phyloP scores from a whole-genome alignment of 2,888 invertebrate genomes.

The Stenotaenia linearis region DNA sequence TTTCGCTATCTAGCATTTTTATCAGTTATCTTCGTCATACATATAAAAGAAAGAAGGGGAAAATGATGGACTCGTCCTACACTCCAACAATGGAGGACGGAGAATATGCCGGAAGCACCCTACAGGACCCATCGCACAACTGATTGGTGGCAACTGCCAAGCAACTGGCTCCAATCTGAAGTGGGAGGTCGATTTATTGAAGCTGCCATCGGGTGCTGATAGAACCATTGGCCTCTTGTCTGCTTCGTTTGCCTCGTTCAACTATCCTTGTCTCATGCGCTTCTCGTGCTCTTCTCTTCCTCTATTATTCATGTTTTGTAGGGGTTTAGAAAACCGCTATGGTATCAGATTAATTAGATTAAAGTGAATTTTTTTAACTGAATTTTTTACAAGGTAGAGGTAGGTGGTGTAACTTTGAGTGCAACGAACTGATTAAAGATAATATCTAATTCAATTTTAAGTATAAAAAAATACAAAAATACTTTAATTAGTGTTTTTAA shows the following conservation, averaged over 20 bases:
- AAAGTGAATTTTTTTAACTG: neutral
- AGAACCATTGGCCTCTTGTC: constrained; percentile 12
- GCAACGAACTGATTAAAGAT: too few relatives aligned
- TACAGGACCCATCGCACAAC: neutral
- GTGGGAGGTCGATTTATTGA: neutral
- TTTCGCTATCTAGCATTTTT: neutral
- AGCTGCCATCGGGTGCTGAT: constrained; percentile 15
- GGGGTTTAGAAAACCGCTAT: neutral
- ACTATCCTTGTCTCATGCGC: neutral
- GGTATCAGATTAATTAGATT: neutral
- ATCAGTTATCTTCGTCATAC: constrained; percentile 7
- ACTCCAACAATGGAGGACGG: neutral
- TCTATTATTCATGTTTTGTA: neutral
- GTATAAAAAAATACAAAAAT: too few relatives aligned
- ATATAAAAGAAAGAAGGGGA: neutral
- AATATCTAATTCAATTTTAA: too few relatives aligned
- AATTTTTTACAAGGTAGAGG: too few relatives aligned
- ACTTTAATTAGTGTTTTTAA: too few relatives aligned
- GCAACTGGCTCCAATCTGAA: neutral
- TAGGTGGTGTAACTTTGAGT: too few relatives aligned
- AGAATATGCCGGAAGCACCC: constrained; percentile 6
- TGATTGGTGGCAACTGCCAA: constrained; percentile 4
- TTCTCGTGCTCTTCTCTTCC: neutral
- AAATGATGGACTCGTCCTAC: neutral
- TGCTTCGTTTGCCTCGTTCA: neutral